A percentile compares a stretch with the other conserved stretches of the same genome.
phyloP scores from a whole-genome alignment of 2,888 invertebrate genomes.

The Temnothorax ravouxi region DNA sequence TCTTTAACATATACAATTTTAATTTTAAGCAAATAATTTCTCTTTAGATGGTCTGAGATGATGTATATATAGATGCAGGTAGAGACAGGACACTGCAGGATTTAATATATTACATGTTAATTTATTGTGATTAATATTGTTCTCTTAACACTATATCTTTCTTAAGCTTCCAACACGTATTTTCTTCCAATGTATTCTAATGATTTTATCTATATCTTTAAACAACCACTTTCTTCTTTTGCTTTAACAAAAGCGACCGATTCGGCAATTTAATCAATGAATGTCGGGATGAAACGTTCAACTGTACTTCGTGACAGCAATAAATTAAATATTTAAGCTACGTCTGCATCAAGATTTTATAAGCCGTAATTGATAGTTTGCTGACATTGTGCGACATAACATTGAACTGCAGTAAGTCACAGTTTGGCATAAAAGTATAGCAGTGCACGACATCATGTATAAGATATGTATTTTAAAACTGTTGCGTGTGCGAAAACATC shows the following conservation, averaged over 20 bases:
- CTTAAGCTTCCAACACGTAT: background rate
- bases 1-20: background rate
- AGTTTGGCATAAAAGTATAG: background rate
- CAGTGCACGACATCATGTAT: conserved; percentile 3
- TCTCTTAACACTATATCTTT: too few species aligned
- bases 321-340: conserved; percentile 31
- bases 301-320: background rate
- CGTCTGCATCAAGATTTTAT: conserved; percentile 38
- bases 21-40: background rate
- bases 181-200: background rate
- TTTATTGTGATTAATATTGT: too few species aligned
- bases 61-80: too few species aligned
- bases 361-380: conserved; percentile 30
- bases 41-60: background rate
- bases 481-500: background rate
- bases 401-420: background rate
- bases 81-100: too few species aligned
- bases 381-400: background rate
- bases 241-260: background rate
- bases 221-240: background rate
- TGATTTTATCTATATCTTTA: conserved; percentile 11
- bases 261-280: background rate
- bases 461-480: conserved; percentile 16
- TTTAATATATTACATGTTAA: too few species aligned
- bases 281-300: background rate